Evolutionary conservation across 2,797 vertebrate species (phyloP), one percentile per base, ranked within the genome.

Genomic region (Dromococcyx pavoninus): DNA sequence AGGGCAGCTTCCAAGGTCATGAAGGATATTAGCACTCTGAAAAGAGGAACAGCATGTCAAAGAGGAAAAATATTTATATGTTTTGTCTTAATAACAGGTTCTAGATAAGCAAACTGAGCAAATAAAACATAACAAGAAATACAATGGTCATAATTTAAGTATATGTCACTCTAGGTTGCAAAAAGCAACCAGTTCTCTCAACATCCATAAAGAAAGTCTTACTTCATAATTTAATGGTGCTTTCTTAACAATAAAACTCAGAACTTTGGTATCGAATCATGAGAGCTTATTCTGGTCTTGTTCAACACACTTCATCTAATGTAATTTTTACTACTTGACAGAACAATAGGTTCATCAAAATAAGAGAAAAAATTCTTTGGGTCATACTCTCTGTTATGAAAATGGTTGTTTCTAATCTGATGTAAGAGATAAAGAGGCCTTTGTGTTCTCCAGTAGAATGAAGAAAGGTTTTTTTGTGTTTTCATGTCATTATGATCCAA

Each of bases 61-160:
- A 82, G 60, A 25, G 13, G 11, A 30, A 87, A 64, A 65, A 32
- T 17, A 8, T 0, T 0, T 1, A 1, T 6, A 13, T 46, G 19
- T 67, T 64, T 33, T 5, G 7, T 77, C 19, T 35, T 76, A 53
- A 23, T 74, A 77, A 21, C 5, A 27, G 54, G 4, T 48, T 76
- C 30, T 39, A 14, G 28, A 33, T 61, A 74, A 44, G 21, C 41
- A 75, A 75, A 69, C 2, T 25, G 19, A 56, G 15, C 2, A 61
- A 76, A 62, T 3, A 62, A 85, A 82, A 11, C 2, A 17, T 27
- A 73, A 7, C 0, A 56, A 61, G 18, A 72, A 84, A 72, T 27
- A 48, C 3, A 78, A 24, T 33, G 5, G 11, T 39, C 9, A 17
- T 35, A 35, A 62, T 53, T 71, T 48, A 75, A 61, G 6, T 5